A percentile compares a stretch with the other conserved stretches of the same genome.
Evolutionary conservation across 2,888 invertebrate genomes (phyloP).

Genomic region (Drosophila gaucha): DNA sequence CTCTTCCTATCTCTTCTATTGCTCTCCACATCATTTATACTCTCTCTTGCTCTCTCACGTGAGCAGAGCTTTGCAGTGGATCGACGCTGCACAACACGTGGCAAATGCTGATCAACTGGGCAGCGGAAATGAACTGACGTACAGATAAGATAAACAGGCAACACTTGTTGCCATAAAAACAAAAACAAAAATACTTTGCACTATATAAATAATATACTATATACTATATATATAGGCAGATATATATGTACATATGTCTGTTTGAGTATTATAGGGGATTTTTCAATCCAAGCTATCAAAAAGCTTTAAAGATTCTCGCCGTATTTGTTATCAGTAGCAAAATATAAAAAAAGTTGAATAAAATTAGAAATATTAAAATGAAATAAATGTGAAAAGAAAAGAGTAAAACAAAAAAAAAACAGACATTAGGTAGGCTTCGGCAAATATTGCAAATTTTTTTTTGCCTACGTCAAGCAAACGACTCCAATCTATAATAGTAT

Average conservation of each 20-base stretch:
- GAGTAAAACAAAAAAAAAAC: not conserved
- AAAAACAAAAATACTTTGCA: conserved; percentile 10
- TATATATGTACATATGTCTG: not conserved
- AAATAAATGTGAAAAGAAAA: not conserved
- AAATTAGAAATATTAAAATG: not conserved
- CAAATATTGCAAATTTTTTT: conserved; percentile 9
- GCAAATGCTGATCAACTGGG: conserved; percentile 28
- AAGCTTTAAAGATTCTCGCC: conserved; percentile 29
- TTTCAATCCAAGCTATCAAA: conserved; percentile 2
- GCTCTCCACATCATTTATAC: not conserved
- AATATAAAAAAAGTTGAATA: conserved; percentile 1
- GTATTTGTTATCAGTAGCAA: conserved; percentile 21
- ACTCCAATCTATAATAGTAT: conserved; percentile 31
- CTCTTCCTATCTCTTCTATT: not conserved
- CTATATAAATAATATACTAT: not conserved
- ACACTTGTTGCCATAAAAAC: conserved; percentile 33
- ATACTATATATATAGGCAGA: not conserved
- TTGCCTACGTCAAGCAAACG: conserved; percentile 10
- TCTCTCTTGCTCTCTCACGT: conserved; percentile 1
- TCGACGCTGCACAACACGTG: conserved; percentile 26
- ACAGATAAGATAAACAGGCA: conserved; percentile 44
- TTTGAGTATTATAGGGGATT: not conserved
- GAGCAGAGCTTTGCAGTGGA: conserved; percentile 20
- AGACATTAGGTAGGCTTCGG: not conserved
- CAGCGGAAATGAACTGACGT: conserved; percentile 39